Evolutionary conservation across 1,140 invertebrate genomes (phyloP), one percentile per base, ranked within the genome.

Genomic region (Druon quercuslanigerum): DNA sequence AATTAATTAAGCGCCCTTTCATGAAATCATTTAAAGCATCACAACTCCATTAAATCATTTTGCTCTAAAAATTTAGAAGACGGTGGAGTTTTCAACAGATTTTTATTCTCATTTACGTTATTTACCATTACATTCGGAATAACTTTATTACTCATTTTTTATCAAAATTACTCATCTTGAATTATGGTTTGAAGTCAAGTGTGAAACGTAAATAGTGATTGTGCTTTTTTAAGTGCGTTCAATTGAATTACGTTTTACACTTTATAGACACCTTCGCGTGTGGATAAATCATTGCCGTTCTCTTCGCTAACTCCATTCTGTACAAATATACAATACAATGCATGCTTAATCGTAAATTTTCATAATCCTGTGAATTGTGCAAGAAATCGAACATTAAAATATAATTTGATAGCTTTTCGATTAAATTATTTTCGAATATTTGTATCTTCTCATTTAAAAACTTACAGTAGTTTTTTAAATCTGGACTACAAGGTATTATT

Each of bases 201-300:
- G 40, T 46, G 40, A 9, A 8, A 46, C 40, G 8, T 9, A 25
- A 25, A 25, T 25, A 46, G 40, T 9, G 52, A 56, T 56, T 56
- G 8, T n/a, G 33, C 14, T 66, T 16, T 12, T 66, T 33, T 40
- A 66, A 33, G 60, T n/a, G 2, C 25, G 16, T 66, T n/a, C 5
- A 66, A 66, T 66, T 66, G 60, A 66, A 46, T 66, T n/a, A 33
- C 13, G 33, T 66, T 66, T 33, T 60, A 54, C 17, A 54, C n/a
- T 54, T 54, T 19, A 8, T 54, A n/a, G 52, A n/a, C n/a, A 54
- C 52, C 16, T 17, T 54, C n/a, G 52, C n/a, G 52, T 54, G 52
- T 16, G n/a, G 2, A 54, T 17, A 54, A 66, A 40, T 46, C 12
- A 66, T 66, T 33, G 60, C 60, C 60, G 46, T 66, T 66, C 60